Conservation (phyloP, 2,888 invertebrate genomes). For the Malachius bipustulatus region DNA sequence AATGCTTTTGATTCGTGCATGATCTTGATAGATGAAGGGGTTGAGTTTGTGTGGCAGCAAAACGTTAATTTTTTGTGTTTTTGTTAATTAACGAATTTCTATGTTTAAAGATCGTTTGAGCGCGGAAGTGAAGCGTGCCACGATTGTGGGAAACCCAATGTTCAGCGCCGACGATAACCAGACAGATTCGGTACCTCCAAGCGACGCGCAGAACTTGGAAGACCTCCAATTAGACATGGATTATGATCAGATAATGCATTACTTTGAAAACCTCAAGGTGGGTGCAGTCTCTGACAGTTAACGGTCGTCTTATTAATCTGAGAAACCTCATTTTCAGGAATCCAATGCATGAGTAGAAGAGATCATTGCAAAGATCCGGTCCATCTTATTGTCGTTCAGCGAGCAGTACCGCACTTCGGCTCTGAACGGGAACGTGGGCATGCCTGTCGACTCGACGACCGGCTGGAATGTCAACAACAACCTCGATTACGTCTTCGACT, state of each 20-base stretch:
- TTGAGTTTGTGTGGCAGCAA: too few species aligned
- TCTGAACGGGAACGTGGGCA: conserved; percentile 39
- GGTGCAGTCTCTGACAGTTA: too few species aligned
- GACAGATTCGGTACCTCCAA: conserved; percentile 24
- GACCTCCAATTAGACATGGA: conserved; percentile 80
- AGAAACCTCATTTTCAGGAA: conserved; percentile 57
- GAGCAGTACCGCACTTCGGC: conserved; percentile 46
- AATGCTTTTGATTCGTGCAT: too few species aligned
- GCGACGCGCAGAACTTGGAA: conserved; percentile 59
- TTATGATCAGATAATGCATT: conserved; percentile 96
- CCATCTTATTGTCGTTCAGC: conserved; percentile 63
- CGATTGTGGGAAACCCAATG: conserved; percentile 83
- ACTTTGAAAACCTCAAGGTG: conserved; percentile 96
- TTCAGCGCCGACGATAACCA: conserved; percentile 47
- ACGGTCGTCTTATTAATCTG: too few species aligned
- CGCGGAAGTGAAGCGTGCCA: conserved; percentile 68
- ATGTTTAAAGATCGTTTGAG: conserved; percentile 34
- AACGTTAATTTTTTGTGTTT: too few species aligned
- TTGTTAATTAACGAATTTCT: too few species aligned
- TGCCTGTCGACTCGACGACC: conserved; percentile 25
- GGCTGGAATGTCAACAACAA: conserved; percentile 36
- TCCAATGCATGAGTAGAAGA: conserved; percentile 84
- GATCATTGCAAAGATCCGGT: conserved; percentile 75
- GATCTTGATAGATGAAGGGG: too few species aligned
- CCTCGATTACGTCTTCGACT: conserved; percentile 51